Conservation (phyloP, 2,888 invertebrate genomes). For the Xestobium rufovillosum region DNA sequence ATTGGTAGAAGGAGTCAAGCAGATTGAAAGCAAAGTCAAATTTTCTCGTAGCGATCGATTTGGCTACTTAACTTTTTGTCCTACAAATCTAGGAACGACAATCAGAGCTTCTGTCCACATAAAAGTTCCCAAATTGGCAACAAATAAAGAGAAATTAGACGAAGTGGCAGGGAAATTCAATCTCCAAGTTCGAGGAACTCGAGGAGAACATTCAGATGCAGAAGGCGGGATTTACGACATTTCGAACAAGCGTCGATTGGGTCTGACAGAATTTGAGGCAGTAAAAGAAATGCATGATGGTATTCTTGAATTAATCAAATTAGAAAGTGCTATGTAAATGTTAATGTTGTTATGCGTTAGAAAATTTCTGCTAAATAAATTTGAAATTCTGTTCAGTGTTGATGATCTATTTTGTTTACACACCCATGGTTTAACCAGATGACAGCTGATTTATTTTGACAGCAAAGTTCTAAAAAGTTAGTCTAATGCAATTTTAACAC, state of each 20-base stretch:
- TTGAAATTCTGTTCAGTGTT: too few species aligned
- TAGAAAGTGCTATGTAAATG: conserved; percentile 42
- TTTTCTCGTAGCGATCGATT: conserved; percentile 54
- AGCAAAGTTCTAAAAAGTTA: too few species aligned
- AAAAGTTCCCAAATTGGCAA: conserved; percentile 53
- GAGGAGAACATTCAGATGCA: conserved; percentile 56
- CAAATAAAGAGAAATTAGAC: conserved; percentile 47
- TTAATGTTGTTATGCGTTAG: too few species aligned
- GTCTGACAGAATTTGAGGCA: conserved; percentile 56
- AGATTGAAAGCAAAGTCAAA: conserved; percentile 46
- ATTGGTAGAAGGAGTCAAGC: conserved; percentile 46
- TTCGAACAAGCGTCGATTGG: conserved; percentile 58
- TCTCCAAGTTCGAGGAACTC: conserved; percentile 52
- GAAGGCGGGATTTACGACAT: conserved; percentile 57
- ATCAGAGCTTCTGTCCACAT: conserved; percentile 65
- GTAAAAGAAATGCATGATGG: conserved; percentile 59
- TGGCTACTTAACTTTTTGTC: conserved; percentile 66
- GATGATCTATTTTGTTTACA: too few species aligned
- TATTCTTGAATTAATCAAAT: conserved; percentile 52
- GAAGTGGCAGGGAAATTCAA: conserved; percentile 51
- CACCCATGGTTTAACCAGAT: too few species aligned
- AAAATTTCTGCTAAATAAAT: too few species aligned
- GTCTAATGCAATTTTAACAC: too few species aligned
- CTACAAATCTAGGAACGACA: conserved; percentile 65
- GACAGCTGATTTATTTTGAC: too few species aligned